Evolutionary conservation across 23 tunicate genomes (phyloP), one percentile per base, ranked within the genome.

Genomic region (Ciona savignyi): DNA sequence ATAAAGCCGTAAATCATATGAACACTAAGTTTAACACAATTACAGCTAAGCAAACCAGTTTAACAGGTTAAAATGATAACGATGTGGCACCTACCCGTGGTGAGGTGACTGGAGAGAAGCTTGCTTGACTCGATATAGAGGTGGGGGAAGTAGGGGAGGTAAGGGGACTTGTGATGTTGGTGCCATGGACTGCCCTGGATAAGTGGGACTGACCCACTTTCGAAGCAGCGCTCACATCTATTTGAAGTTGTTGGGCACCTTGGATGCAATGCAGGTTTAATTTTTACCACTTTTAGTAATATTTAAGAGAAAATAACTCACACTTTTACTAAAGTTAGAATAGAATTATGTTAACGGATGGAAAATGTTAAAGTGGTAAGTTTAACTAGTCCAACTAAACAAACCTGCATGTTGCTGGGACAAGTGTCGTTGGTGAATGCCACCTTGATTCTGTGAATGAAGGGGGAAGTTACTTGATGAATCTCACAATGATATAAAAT

Each of bases 101-200:
- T 33, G 96, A 89, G 24, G 96, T 78, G 42, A 75, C 89, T 0
- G 96, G 96, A 1, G 96, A 89, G 42, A 89, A 79, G 42, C 68
- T 79, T 3, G 70, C 62, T 33, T 78, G 85, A 51, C 83, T 78
- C 11, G 11, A 42, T 23, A 72, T 83, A 23, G 95, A 82, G 30
- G 96, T 83, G 19, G 96, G 96, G 25, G 96, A 83, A 29, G 89
- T 89, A n/a, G 96, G 96, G 22, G 96, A 89, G 1, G 96, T 89
- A 22, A 89, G 78, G 22, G 96, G 96, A 51, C 96, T 88, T 19
- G 87, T 77, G 4, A 83, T 69, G n/a, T 74, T 24, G 25, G 67
- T 70, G 15, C 89, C 89, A 31, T 80, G 72, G 23, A 68, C 48
- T 21, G 33, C 67, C 51, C 85, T 49, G 66, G 76, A 79, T 22